These are phyloP conservation scores for Catostomus latipinnis DNA, from an alignment of 2,797 vertebrate genomes.

Conservation along the genomic window DNA sequence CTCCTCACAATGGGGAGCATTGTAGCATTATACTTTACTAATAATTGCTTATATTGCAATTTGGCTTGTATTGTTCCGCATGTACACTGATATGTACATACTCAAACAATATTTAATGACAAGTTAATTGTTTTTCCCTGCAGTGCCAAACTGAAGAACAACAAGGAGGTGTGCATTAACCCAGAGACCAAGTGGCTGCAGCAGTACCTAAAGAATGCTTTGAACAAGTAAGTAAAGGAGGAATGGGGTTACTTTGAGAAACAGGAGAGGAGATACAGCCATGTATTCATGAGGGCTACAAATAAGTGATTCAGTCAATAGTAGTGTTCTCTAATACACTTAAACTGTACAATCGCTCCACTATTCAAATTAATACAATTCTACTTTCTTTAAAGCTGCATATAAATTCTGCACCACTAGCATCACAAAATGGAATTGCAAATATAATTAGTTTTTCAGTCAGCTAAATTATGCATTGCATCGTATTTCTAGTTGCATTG, in stretches of 20 bases:
- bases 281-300: slow-evolving; percentile 19
- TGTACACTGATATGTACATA: background rate
- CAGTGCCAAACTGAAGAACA: slow-evolving; percentile 85
- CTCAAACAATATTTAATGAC: slow-evolving; percentile 26
- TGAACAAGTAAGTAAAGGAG: slow-evolving; percentile 88
- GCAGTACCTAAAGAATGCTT: slow-evolving; percentile 91
- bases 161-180: slow-evolving; percentile 93
- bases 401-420: too few species aligned
- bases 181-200: slow-evolving; percentile 94
- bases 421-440: too few species aligned
- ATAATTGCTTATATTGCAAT: slow-evolving; percentile 14
- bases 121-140: slow-evolving; percentile 23
- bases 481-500: background rate
- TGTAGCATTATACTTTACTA: slow-evolving; percentile 19
- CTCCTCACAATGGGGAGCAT: slow-evolving; percentile 48
- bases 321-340: slow-evolving; percentile 3
- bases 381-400: too few species aligned
- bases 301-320: background rate
- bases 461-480: background rate
- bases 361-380: background rate
- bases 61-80: too few species aligned
- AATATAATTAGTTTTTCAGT: too few species aligned
- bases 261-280: background rate
- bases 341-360: background rate
- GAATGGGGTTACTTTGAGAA: slow-evolving; percentile 38